These are phyloP conservation scores for Saccostrea glomerata DNA, from an alignment of 1,140 invertebrate species.

Conservation along the genomic window DNA sequence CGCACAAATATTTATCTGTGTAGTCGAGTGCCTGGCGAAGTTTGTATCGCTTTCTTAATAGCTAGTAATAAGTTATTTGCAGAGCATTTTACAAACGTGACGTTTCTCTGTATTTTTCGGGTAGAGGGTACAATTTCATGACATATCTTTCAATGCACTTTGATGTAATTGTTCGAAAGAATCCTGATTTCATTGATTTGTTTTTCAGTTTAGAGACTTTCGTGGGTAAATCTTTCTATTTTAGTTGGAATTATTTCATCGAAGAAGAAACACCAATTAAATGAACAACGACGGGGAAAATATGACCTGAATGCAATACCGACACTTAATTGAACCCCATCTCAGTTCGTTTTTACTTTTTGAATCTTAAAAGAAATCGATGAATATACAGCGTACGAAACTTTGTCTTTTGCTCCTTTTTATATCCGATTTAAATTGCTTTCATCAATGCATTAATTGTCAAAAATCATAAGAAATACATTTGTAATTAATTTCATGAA, in stretches of 20 bases:
- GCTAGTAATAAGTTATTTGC: conserved; percentile 36
- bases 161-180: conserved; percentile 34
- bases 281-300: not conserved
- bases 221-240: conserved; percentile 12
- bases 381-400: too few relatives aligned
- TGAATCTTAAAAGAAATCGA: too few relatives aligned
- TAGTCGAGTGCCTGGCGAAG: conserved; percentile 26
- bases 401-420: too few relatives aligned
- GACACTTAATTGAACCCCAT: not conserved
- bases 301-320: not conserved
- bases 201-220: conserved; percentile 29
- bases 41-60: conserved; percentile 35
- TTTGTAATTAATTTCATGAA: not conserved
- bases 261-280: conserved; percentile 23
- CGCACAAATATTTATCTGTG: conserved; percentile 39
- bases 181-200: conserved; percentile 29
- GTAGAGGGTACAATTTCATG: conserved; percentile 16
- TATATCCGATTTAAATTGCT: too few relatives aligned
- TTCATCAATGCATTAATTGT: too few relatives aligned
- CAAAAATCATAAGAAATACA: not conserved
- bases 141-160: conserved; percentile 26
- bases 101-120: conserved; percentile 23
- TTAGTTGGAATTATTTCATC: not conserved
- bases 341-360: too few relatives aligned
- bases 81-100: conserved; percentile 6